Evolutionary conservation across 2,888 invertebrate genomes (phyloP), one percentile per base, ranked within the genome.

Genomic region (Heliothis peltigera): DNA sequence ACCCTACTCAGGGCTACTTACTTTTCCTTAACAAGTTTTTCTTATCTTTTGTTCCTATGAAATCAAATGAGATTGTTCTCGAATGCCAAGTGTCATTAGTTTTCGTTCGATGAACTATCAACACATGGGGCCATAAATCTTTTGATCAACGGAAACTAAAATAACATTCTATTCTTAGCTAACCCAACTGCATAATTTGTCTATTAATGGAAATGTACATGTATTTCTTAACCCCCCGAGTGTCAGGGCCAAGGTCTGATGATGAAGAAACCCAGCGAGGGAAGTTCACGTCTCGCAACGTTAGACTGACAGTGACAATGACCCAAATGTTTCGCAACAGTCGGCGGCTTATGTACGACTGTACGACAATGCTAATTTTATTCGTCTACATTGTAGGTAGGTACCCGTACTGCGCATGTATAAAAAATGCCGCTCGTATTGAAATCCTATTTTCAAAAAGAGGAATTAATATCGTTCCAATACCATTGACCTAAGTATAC

Each of bases 261-360:
- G 4, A 19, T 72, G 59, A 32, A 56, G 59, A 72, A 64, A 72
- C 42, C 44, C 39, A 39, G 39, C 44, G 43, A 39, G 39, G 47
- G 63, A 68, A 72, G 67, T 72, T 59, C 58, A 59, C 25, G 17
- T 19, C 52, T 46, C 35, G 47, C n/a, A 55, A 57, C 49, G 39
- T 19, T 39, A 44, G 56, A 48, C 35, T 67, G 71, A 32, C 55
- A 71, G 68, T 72, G 72, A 59, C 72, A 72, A 35, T 72, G 72
- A 71, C 72, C 72, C 22, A 60, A 3, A 19, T 69, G 53, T 64
- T 59, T 56, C 62, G 62, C 17, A 62, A 67, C 4, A 44, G 19
- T 22, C 28, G 65, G 25, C 5, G 4, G 17, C 62, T 62, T 43
- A 32, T 32, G 32, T 32, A 17, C 44, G 15, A 17, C 8, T 32